Base-by-base conservation (phyloP, 2,797 vertebrate genomes). In the Sebastes umbrosus region DNA sequence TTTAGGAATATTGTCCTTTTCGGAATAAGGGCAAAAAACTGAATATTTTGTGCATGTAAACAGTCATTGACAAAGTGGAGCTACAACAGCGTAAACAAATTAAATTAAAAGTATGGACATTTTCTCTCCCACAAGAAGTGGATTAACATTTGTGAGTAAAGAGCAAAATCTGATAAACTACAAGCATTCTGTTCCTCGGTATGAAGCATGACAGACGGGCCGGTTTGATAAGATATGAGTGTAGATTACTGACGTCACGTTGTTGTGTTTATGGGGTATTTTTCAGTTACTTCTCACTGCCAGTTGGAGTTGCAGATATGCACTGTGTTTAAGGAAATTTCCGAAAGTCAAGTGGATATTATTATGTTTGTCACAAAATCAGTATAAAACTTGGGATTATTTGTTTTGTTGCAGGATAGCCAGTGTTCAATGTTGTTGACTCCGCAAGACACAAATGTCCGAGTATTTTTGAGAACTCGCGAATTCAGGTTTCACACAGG, bases 401-500 rank as follows among this genome's bases (percentile, higher is more conserved):
- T 36, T 9, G 36, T 62, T 80, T 79, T 34, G 20, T 54, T 54
- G 72, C 79, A 66, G 79, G 82, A 62, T 31, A 78, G 64, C 69
- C 69, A 70, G 64, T 69, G 80, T 88, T 87, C 79, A 79, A 70
- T 75, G 77, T 39, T 8, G 29, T 66, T 29, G 36, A 88, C 62
- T 83, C 77, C 43, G n/a, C 72, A 62, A 77, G 70, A 85, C 34
- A 64, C 70, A 73, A 68, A 64, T 85, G 55, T 66, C 29, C 16
- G 34, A 78, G 62, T 73, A 57, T 85, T 87, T 88, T 77, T 57
- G 32, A 72, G 79, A 70, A 82, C 57, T 65, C 24, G 39, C 68
- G 83, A 74, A 86, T 86, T 93, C 90, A 93, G 92, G 87, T 89
- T 87, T 86, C 58, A 8, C 85, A 65, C 73, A 82, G 75, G 39